These are phyloP conservation scores for Agraylea sexmaculata DNA, from an alignment of 1,140 invertebrate species.

Conservation along the genomic window DNA sequence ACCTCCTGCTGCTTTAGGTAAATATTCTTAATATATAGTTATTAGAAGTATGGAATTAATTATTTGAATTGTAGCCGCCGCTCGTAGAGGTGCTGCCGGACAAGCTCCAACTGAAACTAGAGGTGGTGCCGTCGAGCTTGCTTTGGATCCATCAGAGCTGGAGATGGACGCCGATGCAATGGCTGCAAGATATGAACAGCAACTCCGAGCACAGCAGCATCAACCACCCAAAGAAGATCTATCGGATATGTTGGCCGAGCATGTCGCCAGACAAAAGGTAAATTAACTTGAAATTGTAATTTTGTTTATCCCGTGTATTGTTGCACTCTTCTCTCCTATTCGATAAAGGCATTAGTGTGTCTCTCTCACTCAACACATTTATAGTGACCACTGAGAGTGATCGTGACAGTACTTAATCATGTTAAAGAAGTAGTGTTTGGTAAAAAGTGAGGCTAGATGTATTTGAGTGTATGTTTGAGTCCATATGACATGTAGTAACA, in stretches of 20 bases:
- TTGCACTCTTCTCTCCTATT: no score
- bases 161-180: conserved; percentile 93
- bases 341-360: no score
- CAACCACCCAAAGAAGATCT: conserved; percentile 87
- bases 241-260: conserved; percentile 96
- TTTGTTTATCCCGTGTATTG: no score
- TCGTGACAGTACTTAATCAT: no score
- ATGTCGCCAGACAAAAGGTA: conserved; percentile 88
- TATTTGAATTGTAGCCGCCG: neutral
- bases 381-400: no score
- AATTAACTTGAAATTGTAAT: no score
- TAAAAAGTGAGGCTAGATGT: no score
- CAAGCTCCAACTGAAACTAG: conserved; percentile 28
- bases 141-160: conserved; percentile 93
- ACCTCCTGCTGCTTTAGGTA: conserved; percentile 33
- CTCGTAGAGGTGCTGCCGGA: conserved; percentile 24
- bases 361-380: no score
- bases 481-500: no score
- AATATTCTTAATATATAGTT: neutral
- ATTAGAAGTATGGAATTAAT: neutral
- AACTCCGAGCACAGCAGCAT: conserved; percentile 83
- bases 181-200: conserved; percentile 93
- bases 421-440: no score
- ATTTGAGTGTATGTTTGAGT: no score
- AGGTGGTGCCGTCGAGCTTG: conserved; percentile 77